Percentiles rank a stretch among this genome's conserved stretches.
Conservation (phyloP, 2,888 invertebrate species). For the Galeopsomyia nigrocyanea region DNA sequence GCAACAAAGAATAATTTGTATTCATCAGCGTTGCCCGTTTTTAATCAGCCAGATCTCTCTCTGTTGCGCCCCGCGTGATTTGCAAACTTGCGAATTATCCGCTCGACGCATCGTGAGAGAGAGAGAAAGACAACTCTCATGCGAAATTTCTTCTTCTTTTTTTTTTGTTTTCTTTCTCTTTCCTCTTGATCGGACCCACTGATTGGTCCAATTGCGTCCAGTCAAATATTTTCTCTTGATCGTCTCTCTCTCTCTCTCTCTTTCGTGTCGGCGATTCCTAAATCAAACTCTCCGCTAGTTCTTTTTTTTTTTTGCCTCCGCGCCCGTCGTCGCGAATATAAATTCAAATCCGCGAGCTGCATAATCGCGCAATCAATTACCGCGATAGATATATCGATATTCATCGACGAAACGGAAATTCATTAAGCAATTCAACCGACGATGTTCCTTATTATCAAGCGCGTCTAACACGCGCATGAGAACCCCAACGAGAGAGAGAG, state of each 20-base stretch:
- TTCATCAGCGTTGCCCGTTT: slow-evolving; percentile 2
- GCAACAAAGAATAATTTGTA: slow-evolving; percentile 8
- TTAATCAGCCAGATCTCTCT: slow-evolving; percentile 9
- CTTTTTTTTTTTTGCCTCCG: neutral
- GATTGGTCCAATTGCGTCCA: slow-evolving; percentile 27
- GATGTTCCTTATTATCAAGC: too few relatives aligned
- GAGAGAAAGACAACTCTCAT: too few relatives aligned
- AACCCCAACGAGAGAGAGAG: too few relatives aligned
- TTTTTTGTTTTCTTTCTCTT: slow-evolving; percentile 1
- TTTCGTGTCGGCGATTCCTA: too few relatives aligned
- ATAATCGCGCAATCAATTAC: slow-evolving; percentile 37
- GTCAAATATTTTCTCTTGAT: slow-evolving; percentile 6
- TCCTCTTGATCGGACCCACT: slow-evolving; percentile 15
- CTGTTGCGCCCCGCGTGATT: slow-evolving; percentile 13
- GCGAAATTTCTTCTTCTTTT: neutral
- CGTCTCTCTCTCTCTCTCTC: too few relatives aligned
- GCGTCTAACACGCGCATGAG: too few relatives aligned
- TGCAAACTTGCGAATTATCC: neutral
- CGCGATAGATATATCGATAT: neutral
- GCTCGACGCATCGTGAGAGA: too few relatives aligned
- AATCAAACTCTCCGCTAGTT: neutral
- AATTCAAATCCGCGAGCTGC: slow-evolving; percentile 29
- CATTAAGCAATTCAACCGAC: slow-evolving; percentile 3
- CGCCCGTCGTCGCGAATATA: slow-evolving; percentile 10
- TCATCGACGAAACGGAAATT: slow-evolving; percentile 34